Base-by-base conservation (phyloP, 2,888 invertebrate species). In the Ferrisia virgata region DNA sequence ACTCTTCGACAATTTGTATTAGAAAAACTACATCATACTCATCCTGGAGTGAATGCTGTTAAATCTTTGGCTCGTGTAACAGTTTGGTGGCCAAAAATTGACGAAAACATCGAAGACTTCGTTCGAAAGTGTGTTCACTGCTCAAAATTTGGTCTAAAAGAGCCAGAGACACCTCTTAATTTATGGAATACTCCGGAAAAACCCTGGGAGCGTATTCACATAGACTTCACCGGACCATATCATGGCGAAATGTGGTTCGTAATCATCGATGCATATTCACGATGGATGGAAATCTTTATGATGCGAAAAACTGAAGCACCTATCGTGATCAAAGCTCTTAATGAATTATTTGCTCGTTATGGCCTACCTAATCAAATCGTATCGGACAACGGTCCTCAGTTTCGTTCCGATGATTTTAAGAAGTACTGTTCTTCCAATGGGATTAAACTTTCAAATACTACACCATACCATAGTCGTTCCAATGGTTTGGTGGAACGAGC, bases 281-380 rank as follows among this genome's bases (percentile, higher is more conserved):
- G 72, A 47, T 87, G 86, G 87, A 85, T 86, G 0, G 87, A 87
- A 85, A 85, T 87, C 0, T 84, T 86, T 2, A 80, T 85, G 2
- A 2, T 82, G 18, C 9, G 11, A 3, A 13, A 85, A 28, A 85
- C 80, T 28, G 87, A 31, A 13, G 1, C 85, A 22, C 0, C 2
- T 2, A 13, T 2, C 9, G 33, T 64, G 6, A 78, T 76, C 64
- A 53, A 28, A 3, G n/a, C 1, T 9, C 25, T 85, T 22, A n/a
- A 69, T 22, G 1, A 1, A 1, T 18, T 83, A 1, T 85, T 85
- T 15, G 0, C 82, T 5, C 82, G n/a, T 3, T 85, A 31, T 36
- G 85, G 83, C 0, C 13, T 78, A 3, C 25, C 36, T 0, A 13
- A 18, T 1, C 43, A 43, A 22, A 40, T 85, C 6, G 85, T 85